Evolutionary conservation across 1,140 invertebrate genomes (phyloP).

Genomic region (Drosophila fuyamai): DNA sequence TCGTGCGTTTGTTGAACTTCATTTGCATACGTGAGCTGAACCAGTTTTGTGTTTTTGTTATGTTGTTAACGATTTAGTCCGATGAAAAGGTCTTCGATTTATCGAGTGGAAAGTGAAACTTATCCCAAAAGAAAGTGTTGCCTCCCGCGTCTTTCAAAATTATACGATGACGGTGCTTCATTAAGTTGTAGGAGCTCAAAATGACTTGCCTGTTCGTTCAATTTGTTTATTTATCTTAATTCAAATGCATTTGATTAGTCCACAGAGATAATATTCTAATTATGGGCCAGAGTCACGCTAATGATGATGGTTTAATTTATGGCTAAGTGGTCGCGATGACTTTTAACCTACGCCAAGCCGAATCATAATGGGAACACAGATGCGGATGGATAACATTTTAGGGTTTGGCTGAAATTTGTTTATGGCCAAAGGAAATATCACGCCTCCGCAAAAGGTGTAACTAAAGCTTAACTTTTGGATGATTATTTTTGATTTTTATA

Average conservation of each 20-base stretch:
- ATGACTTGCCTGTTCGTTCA: constrained; percentile 44
- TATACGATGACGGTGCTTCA: constrained; percentile 25
- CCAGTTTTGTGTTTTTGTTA: constrained; percentile 41
- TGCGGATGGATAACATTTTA: constrained; percentile 25
- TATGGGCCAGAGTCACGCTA: constrained; percentile 40
- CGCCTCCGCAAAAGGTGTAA: constrained; percentile 33
- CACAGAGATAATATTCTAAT: constrained; percentile 67
- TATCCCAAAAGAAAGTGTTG: constrained; percentile 64
- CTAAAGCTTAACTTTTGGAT: constrained; percentile 5
- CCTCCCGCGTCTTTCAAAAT: constrained; percentile 23
- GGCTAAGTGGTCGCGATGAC: constrained; percentile 38
- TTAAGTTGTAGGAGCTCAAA: constrained; percentile 74
- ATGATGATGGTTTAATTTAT: constrained; percentile 65
- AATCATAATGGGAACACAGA: constrained; percentile 17
- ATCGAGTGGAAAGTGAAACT: constrained; percentile 67
- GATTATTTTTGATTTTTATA: neutral
- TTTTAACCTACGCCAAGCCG: constrained; percentile 46
- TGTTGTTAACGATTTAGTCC: constrained; percentile 10
- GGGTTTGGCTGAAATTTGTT: constrained; percentile 25
- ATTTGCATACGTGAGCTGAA: constrained; percentile 72
- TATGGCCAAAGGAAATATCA: constrained; percentile 23
- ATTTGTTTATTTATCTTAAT: constrained; percentile 66
- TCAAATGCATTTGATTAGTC: constrained; percentile 46
- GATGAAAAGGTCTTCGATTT: constrained; percentile 34
- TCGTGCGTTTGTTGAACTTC: constrained; percentile 72